These are phyloP conservation scores for Anolis apletophallus DNA, from an alignment of 2,797 vertebrate species.

Conservation along the genomic window DNA sequence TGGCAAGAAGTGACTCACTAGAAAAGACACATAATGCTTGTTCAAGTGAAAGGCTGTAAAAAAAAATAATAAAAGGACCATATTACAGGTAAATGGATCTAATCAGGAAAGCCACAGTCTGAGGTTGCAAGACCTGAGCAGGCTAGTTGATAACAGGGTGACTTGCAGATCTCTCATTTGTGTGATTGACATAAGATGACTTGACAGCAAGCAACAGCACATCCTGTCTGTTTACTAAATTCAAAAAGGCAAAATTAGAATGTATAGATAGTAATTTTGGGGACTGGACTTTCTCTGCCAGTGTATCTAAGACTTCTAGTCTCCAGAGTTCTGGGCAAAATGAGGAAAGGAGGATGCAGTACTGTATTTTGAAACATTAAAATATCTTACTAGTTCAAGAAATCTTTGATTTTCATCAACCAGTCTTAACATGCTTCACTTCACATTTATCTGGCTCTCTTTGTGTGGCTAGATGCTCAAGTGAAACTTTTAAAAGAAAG, in stretches of 20 bases:
- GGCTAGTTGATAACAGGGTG: too few relatives aligned
- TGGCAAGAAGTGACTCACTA: too few relatives aligned
- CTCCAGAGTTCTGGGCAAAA: too few relatives aligned
- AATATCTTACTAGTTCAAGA: not conserved
- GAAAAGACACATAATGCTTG: too few relatives aligned
- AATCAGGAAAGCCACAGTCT: too few relatives aligned
- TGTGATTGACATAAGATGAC: not conserved
- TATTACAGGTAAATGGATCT: too few relatives aligned
- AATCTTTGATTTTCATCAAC: not conserved
- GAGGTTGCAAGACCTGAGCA: too few relatives aligned
- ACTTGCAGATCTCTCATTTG: too few relatives aligned
- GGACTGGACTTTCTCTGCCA: too few relatives aligned
- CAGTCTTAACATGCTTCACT: not conserved
- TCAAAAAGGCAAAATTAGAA: constrained; percentile 10
- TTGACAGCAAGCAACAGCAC: not conserved
- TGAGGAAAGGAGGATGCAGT: not conserved
- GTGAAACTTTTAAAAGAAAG: not conserved
- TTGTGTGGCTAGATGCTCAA: not conserved
- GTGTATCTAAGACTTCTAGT: not conserved
- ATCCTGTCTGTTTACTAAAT: not conserved
- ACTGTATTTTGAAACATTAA: not conserved
- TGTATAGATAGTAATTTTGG: constrained; percentile 14
- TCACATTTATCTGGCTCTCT: not conserved
- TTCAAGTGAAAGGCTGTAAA: too few relatives aligned
- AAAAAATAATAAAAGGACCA: too few relatives aligned